Conservation (phyloP, 1,140 invertebrate genomes). For the Drosophila burlai region DNA sequence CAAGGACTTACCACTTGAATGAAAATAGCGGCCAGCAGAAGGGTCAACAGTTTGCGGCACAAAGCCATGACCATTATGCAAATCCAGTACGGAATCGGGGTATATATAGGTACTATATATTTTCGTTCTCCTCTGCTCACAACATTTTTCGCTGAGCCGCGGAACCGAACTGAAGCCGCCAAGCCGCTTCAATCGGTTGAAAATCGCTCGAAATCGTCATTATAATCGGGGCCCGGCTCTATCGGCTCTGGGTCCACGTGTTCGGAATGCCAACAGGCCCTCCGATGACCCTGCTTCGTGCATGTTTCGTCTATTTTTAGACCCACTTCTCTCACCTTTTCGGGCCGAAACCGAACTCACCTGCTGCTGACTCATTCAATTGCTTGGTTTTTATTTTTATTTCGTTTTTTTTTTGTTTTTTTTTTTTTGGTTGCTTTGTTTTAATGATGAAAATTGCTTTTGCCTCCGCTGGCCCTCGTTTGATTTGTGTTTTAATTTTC, state of each 20-base stretch:
- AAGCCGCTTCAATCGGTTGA: slow-evolving; percentile 14
- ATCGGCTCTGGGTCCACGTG: slow-evolving; percentile 52
- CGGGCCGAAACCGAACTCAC: slow-evolving; percentile 9
- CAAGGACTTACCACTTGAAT: slow-evolving; percentile 20
- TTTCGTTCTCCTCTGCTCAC: slow-evolving; percentile 24
- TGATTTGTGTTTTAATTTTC: slow-evolving; percentile 61
- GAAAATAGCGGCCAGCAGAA: slow-evolving; percentile 19
- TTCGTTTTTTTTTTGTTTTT: slow-evolving; percentile 1
- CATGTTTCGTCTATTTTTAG: slow-evolving; percentile 60
- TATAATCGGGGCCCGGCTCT: slow-evolving; percentile 23
- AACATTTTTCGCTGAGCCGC: slow-evolving; percentile 73
- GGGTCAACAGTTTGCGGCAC: slow-evolving; percentile 3
- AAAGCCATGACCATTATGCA: slow-evolving; percentile 28
- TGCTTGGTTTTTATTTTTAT: slow-evolving; percentile 4
- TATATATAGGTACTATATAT: slow-evolving; percentile 5
- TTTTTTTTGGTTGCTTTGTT: slow-evolving; percentile 10
- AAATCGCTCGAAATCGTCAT: slow-evolving; percentile 17
- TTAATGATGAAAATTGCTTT: slow-evolving; percentile 24
- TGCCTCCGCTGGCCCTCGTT: slow-evolving; percentile 16
- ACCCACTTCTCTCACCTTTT: slow-evolving; percentile 11
- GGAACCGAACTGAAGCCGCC: slow-evolving; percentile 48
- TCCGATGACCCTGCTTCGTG: slow-evolving; percentile 44
- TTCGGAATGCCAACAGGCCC: slow-evolving; percentile 53
- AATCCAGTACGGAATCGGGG: slow-evolving; percentile 2
- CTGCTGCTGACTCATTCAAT: slow-evolving; percentile 58